Evolutionary conservation across 1,140 invertebrate species (phyloP).

Genomic region (Drosophila paulistorum): DNA sequence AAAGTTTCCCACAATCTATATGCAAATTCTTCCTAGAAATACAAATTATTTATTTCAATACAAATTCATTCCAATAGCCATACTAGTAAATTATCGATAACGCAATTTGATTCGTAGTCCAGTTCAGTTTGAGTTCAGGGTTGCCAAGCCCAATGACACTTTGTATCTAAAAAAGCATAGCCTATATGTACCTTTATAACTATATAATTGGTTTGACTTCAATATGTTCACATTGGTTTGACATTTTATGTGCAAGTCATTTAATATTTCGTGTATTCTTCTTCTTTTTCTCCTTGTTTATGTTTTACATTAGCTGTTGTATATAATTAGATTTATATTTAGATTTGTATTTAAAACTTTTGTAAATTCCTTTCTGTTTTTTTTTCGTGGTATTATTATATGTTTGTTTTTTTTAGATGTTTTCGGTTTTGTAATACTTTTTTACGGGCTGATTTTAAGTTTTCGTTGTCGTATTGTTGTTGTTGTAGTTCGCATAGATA

Average conservation of each 20-base stretch:
- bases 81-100: background rate
- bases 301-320: no score
- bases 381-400: background rate
- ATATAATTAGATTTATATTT: no score
- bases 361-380: no score
- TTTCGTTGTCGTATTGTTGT: conserved; percentile 7
- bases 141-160: background rate
- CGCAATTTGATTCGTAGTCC: background rate
- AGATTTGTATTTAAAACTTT: no score
- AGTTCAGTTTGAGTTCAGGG: background rate
- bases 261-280: background rate
- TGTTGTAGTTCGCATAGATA: conserved; percentile 11
- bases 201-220: conserved; percentile 4
- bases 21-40: conserved; percentile 58
- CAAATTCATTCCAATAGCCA: background rate
- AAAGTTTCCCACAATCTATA: conserved; percentile 66
- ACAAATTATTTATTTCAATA: conserved; percentile 29
- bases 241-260: background rate
- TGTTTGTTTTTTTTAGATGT: background rate
- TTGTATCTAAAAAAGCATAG: background rate
- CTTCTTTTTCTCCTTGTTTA: background rate
- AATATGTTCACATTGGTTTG: background rate
- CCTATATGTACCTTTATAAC: background rate
- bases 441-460: background rate
- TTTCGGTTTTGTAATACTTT: background rate